These are phyloP conservation scores for Taurulus bubalis DNA, from an alignment of 2,113 vertebrate species.

Conservation along the genomic window DNA sequence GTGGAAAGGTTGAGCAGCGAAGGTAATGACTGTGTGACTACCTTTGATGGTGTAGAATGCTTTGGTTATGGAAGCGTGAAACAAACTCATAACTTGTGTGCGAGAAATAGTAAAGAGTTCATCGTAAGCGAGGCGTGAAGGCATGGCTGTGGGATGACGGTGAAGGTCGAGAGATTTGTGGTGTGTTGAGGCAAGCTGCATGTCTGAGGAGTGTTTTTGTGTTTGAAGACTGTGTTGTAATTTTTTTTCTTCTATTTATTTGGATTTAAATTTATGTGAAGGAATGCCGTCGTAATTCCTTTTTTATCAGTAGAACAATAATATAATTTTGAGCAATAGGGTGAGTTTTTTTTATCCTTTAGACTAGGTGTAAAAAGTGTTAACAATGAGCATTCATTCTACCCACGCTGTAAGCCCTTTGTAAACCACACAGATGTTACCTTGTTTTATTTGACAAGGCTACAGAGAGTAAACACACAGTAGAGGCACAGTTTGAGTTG, in stretches of 20 bases:
- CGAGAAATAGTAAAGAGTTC: constrained; percentile 20
- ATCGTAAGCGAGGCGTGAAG: constrained; percentile 18
- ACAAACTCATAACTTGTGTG: constrained; percentile 42
- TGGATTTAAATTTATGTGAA: neutral
- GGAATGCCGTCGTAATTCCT: constrained; percentile 17
- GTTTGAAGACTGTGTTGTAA: constrained; percentile 4
- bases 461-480: constrained; percentile 18
- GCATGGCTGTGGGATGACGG: constrained; percentile 33
- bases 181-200: constrained; percentile 42
- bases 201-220: constrained; percentile 33
- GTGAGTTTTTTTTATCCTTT: neutral
- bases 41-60: constrained; percentile 47
- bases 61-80: constrained; percentile 50
- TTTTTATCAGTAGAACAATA: constrained; percentile 2
- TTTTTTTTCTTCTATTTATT: neutral
- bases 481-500: constrained; percentile 10
- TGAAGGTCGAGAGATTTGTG: constrained; percentile 16
- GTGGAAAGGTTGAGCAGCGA: constrained; percentile 73
- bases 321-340: neutral
- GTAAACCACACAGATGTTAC: constrained; percentile 37
- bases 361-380: neutral
- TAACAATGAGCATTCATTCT: constrained; percentile 39
- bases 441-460: constrained; percentile 40
- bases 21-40: constrained; percentile 70
- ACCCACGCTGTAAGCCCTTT: constrained; percentile 11